Evolutionary conservation across 2,797 vertebrate genomes (phyloP).

Genomic region (Sebastes matsubarae): DNA sequence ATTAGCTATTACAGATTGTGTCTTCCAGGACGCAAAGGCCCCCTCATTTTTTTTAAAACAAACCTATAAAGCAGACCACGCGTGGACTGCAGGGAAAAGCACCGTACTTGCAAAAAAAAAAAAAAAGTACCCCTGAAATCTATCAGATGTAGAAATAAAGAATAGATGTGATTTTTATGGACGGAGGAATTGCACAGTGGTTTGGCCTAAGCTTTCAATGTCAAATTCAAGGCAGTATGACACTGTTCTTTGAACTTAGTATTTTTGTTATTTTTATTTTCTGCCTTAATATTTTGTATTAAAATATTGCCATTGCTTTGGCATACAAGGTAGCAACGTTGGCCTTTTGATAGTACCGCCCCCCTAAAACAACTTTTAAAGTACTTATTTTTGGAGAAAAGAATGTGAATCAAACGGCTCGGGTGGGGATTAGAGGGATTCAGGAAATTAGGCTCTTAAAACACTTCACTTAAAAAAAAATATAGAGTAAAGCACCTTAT

Average conservation of each 20-base stretch:
- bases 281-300: conserved; percentile 74
- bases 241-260: conserved; percentile 60
- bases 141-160: conserved; percentile 49
- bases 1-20: conserved; percentile 31
- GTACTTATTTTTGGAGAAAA: conserved; percentile 70
- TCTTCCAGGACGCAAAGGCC: conserved; percentile 27
- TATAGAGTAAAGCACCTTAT: conserved; percentile 84
- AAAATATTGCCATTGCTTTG: conserved; percentile 60
- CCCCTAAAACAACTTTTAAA: conserved; percentile 56
- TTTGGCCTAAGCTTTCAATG: conserved; percentile 68
- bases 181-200: conserved; percentile 65
- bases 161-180: conserved; percentile 50
- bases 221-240: conserved; percentile 58
- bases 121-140: conserved; percentile 37
- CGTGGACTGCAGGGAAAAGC: conserved; percentile 53
- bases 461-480: conserved; percentile 64
- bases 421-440: conserved; percentile 66
- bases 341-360: conserved; percentile 66
- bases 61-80: conserved; percentile 23
- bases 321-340: conserved; percentile 71
- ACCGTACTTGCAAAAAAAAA: conserved; percentile 24
- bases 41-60: not conserved
- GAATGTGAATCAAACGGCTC: conserved; percentile 75
- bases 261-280: conserved; percentile 63
- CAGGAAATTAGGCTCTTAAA: conserved; percentile 75